Conservation (phyloP, 2,113 vertebrate genomes). For the Perca fluviatilis region DNA sequence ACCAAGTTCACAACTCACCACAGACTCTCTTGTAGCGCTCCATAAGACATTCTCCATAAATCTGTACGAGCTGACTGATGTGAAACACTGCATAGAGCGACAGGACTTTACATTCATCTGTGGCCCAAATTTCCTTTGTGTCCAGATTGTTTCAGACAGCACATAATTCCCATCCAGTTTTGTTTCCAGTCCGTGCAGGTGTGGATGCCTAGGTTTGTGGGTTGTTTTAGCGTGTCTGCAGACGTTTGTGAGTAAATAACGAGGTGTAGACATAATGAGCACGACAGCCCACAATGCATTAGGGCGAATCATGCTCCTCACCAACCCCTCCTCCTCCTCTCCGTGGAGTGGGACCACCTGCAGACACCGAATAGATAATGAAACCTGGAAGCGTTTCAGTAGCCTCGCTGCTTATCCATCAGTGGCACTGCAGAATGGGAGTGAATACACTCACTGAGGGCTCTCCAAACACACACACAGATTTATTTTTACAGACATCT, state of each 20-base stretch:
- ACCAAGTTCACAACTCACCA: too few species aligned
- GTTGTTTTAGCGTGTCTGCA: too few species aligned
- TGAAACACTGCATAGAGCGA: too few species aligned
- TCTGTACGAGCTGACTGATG: too few species aligned
- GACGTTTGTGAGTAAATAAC: conserved; percentile 62
- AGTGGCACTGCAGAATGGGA: background rate
- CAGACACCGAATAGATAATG: conserved; percentile 59
- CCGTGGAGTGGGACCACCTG: conserved; percentile 71
- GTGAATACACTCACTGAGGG: too few species aligned
- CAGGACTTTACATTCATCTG: too few species aligned
- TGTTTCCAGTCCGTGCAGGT: background rate
- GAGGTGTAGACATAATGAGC: conserved; percentile 75
- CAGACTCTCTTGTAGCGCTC: too few species aligned
- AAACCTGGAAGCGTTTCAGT: conserved; percentile 64
- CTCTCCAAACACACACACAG: background rate
- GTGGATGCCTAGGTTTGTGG: background rate
- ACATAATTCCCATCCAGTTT: too few species aligned
- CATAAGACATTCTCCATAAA: too few species aligned
- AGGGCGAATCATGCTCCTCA: conserved; percentile 57
- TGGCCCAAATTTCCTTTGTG: too few species aligned
- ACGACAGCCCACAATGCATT: conserved; percentile 69
- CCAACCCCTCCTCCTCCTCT: background rate
- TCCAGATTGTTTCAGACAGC: too few species aligned
- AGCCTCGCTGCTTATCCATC: conserved; percentile 59
- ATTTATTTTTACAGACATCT: too few species aligned